phyloP scores from a whole-genome alignment of 1,140 invertebrate genomes.

The Wiebesia pumilae region DNA sequence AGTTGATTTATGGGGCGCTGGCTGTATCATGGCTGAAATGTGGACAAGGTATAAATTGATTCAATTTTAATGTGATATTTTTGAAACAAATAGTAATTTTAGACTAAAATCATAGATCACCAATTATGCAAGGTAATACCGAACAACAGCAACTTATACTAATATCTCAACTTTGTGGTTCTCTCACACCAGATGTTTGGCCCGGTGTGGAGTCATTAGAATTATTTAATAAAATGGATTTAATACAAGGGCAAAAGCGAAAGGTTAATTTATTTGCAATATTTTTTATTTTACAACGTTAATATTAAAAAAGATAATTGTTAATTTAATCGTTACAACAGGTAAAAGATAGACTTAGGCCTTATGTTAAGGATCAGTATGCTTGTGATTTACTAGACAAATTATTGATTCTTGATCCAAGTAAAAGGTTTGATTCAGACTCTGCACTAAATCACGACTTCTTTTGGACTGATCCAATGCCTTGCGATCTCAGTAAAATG shows the following conservation, averaged over 20 bases:
- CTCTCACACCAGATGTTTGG: slow-evolving; percentile 95
- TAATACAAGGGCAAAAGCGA: slow-evolving; percentile 93
- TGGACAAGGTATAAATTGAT: slow-evolving; percentile 86
- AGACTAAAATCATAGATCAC: slow-evolving; percentile 73
- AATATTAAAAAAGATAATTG: not conserved
- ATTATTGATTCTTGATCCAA: slow-evolving; percentile 92
- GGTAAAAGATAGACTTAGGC: slow-evolving; percentile 91
- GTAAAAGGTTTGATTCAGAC: slow-evolving; percentile 93
- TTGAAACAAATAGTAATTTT: slow-evolving; percentile 5
- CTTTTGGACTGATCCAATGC: slow-evolving; percentile 98
- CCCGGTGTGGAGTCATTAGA: slow-evolving; percentile 95
- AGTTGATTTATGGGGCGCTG: slow-evolving; percentile 98
- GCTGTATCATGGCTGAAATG: slow-evolving; percentile 99
- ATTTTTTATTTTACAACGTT: not conserved
- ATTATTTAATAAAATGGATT: slow-evolving; percentile 92
- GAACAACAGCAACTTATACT: slow-evolving; percentile 97
- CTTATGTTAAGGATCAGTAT: slow-evolving; percentile 93
- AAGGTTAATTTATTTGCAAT: slow-evolving; percentile 74
- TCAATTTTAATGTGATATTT: not conserved
- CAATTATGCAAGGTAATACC: slow-evolving; percentile 93
- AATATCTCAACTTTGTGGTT: slow-evolving; percentile 97
- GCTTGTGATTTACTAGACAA: slow-evolving; percentile 96
- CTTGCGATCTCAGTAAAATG: slow-evolving; percentile 93
- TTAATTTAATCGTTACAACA: slow-evolving; percentile 60
- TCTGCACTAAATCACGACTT: slow-evolving; percentile 97